Conservation (phyloP, 1,140 invertebrate species). For the Harpegnathos saltator region DNA sequence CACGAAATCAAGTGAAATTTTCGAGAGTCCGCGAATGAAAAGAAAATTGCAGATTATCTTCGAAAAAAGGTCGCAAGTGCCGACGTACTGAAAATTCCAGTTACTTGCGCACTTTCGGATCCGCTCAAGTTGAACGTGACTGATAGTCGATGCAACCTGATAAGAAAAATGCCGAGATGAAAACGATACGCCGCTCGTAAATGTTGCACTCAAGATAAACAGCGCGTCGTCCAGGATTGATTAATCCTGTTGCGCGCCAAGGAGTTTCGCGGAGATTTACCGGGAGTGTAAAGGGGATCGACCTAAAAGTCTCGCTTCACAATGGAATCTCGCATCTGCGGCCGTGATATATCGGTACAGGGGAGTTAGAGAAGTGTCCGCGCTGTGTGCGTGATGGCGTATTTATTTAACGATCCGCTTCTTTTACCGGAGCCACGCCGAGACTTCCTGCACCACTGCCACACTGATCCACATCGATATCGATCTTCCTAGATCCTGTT, state of each 20-base stretch:
- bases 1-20: neutral
- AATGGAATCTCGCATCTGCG: constrained; percentile 61
- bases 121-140: constrained; percentile 41
- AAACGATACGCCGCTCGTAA: constrained; percentile 55
- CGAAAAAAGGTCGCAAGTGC: neutral
- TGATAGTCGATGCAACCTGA: constrained; percentile 29
- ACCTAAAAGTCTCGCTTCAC: constrained; percentile 55
- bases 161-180: constrained; percentile 54
- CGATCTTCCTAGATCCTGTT: constrained; percentile 74
- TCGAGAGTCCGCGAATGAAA: neutral
- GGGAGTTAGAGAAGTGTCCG: constrained; percentile 50
- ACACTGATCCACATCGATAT: constrained; percentile 77
- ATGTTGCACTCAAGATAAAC: constrained; percentile 54
- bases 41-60: neutral
- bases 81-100: neutral
- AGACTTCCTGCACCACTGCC: constrained; percentile 70
- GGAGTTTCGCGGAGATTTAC: constrained; percentile 44
- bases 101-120: constrained; percentile 12
- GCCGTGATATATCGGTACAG: constrained; percentile 65
- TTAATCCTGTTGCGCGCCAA: constrained; percentile 22
- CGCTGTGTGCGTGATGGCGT: constrained; percentile 26
- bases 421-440: constrained; percentile 38
- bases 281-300: constrained; percentile 24
- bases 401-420: constrained; percentile 67
- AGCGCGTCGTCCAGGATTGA: constrained; percentile 50